Conservation (phyloP, 2,113 vertebrate species). For the Herpetotheres cachinnans region DNA sequence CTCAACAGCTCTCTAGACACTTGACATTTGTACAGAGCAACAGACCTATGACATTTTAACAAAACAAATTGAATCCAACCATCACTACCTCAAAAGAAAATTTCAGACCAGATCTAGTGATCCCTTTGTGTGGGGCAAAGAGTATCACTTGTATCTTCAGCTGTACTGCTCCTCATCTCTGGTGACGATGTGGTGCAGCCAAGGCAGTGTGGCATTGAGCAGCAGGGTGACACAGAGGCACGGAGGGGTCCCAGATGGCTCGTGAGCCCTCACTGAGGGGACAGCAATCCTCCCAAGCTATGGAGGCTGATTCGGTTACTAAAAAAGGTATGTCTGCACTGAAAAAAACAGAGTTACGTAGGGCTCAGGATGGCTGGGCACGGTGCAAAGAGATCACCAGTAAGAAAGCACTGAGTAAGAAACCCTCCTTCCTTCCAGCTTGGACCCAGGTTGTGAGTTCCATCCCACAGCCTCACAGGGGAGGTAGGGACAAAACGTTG, state of each 20-base stretch:
- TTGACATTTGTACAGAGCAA: background rate
- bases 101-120: background rate
- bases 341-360: rapidly evolving
- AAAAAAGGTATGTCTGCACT: background rate
- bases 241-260: background rate
- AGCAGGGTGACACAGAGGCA: background rate
- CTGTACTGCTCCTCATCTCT: background rate
- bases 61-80: background rate
- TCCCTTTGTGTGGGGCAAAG: background rate
- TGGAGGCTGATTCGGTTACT: background rate
- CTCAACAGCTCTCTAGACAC: background rate
- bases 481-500: background rate
- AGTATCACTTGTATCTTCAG: background rate
- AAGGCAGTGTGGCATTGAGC: background rate
- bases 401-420: background rate
- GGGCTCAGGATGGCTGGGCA: background rate
- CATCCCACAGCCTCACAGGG: background rate
- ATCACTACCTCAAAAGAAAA: background rate
- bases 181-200: background rate
- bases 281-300: background rate
- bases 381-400: rapidly evolving
- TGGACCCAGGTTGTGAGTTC: background rate
- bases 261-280: background rate
- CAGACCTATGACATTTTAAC: background rate
- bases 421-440: background rate